Evolutionary conservation across 2,888 invertebrate species (phyloP).

Genomic region (Leptinotarsa juncta): DNA sequence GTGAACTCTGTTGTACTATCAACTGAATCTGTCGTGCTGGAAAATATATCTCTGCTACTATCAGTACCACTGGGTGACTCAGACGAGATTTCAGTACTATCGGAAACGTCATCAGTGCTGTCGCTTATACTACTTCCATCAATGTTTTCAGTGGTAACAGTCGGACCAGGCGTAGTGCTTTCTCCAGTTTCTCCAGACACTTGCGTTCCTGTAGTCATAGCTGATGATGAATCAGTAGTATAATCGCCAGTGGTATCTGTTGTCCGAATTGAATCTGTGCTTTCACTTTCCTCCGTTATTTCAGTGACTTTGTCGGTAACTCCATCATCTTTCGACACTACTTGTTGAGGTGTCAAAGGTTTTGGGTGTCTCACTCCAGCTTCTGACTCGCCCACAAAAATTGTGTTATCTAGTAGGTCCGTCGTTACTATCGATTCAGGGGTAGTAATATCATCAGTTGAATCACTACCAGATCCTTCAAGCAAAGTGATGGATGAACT

Average conservation of each 20-base stretch:
- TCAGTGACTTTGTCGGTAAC: slow-evolving; percentile 28
- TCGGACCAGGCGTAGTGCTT: slow-evolving; percentile 22
- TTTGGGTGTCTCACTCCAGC: slow-evolving; percentile 26
- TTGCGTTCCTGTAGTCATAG: background rate
- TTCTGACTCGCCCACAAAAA: slow-evolving; percentile 16
- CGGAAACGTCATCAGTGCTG: slow-evolving; percentile 38
- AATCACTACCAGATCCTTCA: slow-evolving; percentile 1
- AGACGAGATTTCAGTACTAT: slow-evolving; percentile 29
- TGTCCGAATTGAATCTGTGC: slow-evolving; percentile 6
- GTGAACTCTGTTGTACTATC: slow-evolving; percentile 30
- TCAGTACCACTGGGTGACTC: background rate
- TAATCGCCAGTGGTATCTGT: slow-evolving; percentile 30
- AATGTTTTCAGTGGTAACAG: background rate
- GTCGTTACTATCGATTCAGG: slow-evolving; percentile 38
- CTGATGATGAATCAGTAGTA: background rate
- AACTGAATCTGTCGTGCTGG: slow-evolving; percentile 17
- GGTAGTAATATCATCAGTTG: background rate
- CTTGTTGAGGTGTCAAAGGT: slow-evolving; percentile 41
- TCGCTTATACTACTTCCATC: slow-evolving; percentile 39
- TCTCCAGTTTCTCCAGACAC: slow-evolving; percentile 26
- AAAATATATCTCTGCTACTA: background rate
- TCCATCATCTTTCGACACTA: slow-evolving; percentile 37
- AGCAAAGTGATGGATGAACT: slow-evolving; percentile 27
- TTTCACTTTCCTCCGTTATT: slow-evolving; percentile 27
- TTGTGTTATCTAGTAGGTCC: background rate